Conservation (phyloP, 2,113 vertebrate species). For the Motacilla alba region DNA sequence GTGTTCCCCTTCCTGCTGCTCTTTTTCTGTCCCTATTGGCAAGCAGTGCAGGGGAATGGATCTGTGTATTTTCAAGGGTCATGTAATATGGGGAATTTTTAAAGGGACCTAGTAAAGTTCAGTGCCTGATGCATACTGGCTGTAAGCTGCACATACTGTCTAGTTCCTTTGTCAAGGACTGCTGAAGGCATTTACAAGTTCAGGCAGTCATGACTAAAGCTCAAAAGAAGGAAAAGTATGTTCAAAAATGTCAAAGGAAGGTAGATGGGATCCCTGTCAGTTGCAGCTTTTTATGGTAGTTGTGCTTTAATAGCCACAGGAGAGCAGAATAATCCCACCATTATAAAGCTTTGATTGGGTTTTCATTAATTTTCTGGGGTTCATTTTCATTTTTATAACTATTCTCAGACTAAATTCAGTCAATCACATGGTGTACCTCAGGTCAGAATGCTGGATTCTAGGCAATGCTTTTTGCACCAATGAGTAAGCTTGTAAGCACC, state of each 20-base stretch:
- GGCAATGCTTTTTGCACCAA: background rate
- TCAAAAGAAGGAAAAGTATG: background rate
- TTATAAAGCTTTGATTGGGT: background rate
- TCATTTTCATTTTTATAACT: background rate
- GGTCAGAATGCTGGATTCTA: background rate
- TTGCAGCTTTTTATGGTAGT: background rate
- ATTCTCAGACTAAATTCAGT: background rate
- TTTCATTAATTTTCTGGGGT: background rate
- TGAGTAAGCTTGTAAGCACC: background rate
- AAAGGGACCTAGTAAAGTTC: background rate
- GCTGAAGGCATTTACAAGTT: background rate
- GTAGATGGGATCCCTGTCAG: background rate
- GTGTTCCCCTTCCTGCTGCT: slow-evolving; percentile 34
- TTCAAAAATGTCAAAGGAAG: background rate
- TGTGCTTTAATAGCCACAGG: background rate
- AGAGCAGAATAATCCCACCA: background rate
- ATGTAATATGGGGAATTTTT: background rate
- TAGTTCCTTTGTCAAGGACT: background rate
- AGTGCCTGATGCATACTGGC: background rate
- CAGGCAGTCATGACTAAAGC: background rate
- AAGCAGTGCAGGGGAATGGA: background rate
- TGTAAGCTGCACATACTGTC: background rate
- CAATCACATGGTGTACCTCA: background rate
- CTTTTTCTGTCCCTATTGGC: slow-evolving; percentile 6
- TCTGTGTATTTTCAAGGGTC: background rate